Conservation (phyloP, 2,888 invertebrate genomes). For the Meiosimyza platycephala region DNA sequence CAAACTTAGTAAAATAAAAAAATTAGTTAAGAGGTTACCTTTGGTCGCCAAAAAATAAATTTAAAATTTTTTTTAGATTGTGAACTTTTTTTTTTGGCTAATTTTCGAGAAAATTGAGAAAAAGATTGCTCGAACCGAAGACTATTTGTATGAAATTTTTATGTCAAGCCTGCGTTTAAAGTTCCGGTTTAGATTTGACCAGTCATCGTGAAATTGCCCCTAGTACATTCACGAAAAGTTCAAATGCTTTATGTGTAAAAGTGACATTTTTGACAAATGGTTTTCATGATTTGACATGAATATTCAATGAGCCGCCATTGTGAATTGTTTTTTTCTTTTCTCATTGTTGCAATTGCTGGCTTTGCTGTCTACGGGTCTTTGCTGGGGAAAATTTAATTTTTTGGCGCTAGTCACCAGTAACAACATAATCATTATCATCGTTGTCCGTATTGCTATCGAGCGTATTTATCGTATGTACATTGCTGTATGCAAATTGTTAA, state of each 20-base stretch:
- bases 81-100: too few relatives aligned
- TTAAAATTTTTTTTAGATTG: too few relatives aligned
- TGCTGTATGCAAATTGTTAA: constrained; percentile 38
- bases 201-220: too few relatives aligned
- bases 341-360: constrained; percentile 6
- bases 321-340: neutral
- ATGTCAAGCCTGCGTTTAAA: too few relatives aligned
- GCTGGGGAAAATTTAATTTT: constrained; percentile 33
- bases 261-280: constrained; percentile 38
- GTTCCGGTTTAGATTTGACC: too few relatives aligned
- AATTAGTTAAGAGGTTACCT: too few relatives aligned
- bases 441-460: neutral
- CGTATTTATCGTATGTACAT: neutral
- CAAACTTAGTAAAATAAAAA: too few relatives aligned
- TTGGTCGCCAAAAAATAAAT: too few relatives aligned
- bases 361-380: constrained; percentile 8
- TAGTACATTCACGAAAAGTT: too few relatives aligned
- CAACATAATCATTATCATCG: neutral
- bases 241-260: constrained; percentile 12
- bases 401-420: neutral
- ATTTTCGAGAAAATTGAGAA: too few relatives aligned
- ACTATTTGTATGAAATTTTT: too few relatives aligned
- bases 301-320: constrained; percentile 38
- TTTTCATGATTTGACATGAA: constrained; percentile 41
- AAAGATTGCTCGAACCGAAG: too few relatives aligned